phyloP scores from a whole-genome alignment of 2,113 vertebrate species.

The Psettodes erumei region DNA sequence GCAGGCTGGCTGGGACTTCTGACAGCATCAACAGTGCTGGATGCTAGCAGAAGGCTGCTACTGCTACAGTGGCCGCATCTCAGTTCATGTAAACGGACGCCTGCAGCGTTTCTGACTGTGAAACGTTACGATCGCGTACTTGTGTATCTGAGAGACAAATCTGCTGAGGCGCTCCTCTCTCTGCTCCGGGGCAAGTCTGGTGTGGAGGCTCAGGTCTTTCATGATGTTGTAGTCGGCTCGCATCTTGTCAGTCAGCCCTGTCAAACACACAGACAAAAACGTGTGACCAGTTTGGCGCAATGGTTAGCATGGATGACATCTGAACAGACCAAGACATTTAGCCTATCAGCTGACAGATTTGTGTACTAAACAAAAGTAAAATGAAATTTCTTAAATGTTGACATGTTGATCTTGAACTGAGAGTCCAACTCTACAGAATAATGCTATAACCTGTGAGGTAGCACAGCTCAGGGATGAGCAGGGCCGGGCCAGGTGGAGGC shows the following conservation, averaged over 20 bases:
- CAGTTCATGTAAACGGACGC: background rate
- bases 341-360: background rate
- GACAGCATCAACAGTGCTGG: no score
- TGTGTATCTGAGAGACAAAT: constrained; percentile 85
- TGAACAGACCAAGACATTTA: background rate
- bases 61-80: no score
- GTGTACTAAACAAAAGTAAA: no score
- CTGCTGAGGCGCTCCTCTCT: constrained; percentile 85
- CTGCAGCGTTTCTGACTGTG: background rate
- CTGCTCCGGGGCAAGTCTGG: constrained; percentile 87
- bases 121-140: constrained; percentile 71
- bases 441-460: constrained; percentile 88
- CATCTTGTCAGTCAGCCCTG: constrained; percentile 95
- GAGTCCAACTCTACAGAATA: background rate
- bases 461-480: constrained; percentile 94
- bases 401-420: background rate
- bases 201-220: constrained; percentile 90
- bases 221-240: constrained; percentile 90
- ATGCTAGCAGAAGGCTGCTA: no score
- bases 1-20: no score
- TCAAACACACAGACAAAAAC: background rate
- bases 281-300: background rate
- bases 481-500: constrained; percentile 80
- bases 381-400: background rate
- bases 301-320: background rate